Evolutionary conservation across 1,140 invertebrate species (phyloP).

Genomic region (Drosophila sechellia): DNA sequence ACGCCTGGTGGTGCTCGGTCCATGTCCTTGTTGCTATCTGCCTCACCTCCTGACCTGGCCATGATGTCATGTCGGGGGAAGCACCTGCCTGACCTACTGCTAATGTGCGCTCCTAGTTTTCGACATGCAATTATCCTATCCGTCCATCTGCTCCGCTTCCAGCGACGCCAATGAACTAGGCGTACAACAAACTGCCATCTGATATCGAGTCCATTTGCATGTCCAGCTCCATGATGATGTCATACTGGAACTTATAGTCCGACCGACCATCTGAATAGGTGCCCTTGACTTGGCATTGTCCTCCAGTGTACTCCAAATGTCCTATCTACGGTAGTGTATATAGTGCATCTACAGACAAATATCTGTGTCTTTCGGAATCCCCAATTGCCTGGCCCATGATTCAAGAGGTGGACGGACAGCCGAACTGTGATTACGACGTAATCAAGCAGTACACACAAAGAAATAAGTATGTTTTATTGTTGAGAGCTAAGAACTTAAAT

Average conservation of each 20-base stretch:
- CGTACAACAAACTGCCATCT: neutral
- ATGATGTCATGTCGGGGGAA: constrained; percentile 20
- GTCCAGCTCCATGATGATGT: neutral
- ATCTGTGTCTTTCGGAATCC: neutral
- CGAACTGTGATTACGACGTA: constrained; percentile 6
- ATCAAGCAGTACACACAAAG: neutral
- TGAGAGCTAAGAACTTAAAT: neutral
- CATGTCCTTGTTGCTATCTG: neutral
- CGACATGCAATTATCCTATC: constrained; percentile 10
- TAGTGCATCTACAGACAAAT: no score
- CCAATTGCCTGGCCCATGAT: constrained; percentile 20
- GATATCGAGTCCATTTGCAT: neutral
- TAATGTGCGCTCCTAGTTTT: constrained; percentile 4
- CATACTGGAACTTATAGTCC: neutral
- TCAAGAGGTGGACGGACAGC: constrained; percentile 15
- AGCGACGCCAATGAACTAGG: neutral
- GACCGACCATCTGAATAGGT: neutral
- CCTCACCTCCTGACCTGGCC: neutral
- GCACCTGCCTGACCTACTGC: neutral
- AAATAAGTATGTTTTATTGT: neutral
- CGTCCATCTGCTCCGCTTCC: neutral
- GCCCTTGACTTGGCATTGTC: neutral
- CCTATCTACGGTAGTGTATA: neutral
- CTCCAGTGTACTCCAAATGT: no score
- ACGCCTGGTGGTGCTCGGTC: neutral